Conservation (phyloP, 1,140 invertebrate species). For the Calosoma granatense region DNA sequence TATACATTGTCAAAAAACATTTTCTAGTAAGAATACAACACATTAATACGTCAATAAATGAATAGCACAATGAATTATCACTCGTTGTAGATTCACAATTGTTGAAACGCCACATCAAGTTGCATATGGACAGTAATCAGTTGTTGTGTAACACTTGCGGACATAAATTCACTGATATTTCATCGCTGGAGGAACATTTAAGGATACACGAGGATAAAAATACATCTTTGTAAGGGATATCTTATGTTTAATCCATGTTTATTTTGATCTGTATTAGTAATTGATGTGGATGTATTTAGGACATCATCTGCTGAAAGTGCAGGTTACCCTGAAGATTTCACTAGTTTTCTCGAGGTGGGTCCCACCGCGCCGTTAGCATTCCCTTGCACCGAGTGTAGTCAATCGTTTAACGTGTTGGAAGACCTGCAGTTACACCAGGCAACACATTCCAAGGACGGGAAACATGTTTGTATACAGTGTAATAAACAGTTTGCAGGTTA, state of each 20-base stretch:
- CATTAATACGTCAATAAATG: not conserved
- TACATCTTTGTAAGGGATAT: constrained; percentile 3
- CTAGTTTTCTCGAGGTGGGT: constrained; percentile 16
- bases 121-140: not conserved
- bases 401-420: constrained; percentile 15
- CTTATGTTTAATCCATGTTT: not conserved
- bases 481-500: constrained; percentile 17
- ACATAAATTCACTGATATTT: not conserved
- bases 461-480: constrained; percentile 14
- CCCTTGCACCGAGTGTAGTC: constrained; percentile 15
- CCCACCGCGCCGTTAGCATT: constrained; percentile 12
- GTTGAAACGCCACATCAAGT: not conserved
- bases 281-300: not conserved
- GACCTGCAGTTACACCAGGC: constrained; percentile 19
- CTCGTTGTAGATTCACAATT: not conserved
- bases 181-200: not conserved
- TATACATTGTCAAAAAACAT: not conserved
- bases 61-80: not conserved
- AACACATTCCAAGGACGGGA: constrained; percentile 13
- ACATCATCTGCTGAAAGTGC: not conserved
- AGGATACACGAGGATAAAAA: not conserved
- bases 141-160: not conserved
- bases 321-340: constrained; percentile 13
- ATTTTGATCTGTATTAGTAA: constrained; percentile 4
- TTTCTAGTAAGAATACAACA: constrained; percentile 1